A percentile compares a stretch with the other conserved stretches of the same genome.
Evolutionary conservation across 2,797 vertebrate genomes (phyloP).

Genomic region (Phoeniculus purpureus): DNA sequence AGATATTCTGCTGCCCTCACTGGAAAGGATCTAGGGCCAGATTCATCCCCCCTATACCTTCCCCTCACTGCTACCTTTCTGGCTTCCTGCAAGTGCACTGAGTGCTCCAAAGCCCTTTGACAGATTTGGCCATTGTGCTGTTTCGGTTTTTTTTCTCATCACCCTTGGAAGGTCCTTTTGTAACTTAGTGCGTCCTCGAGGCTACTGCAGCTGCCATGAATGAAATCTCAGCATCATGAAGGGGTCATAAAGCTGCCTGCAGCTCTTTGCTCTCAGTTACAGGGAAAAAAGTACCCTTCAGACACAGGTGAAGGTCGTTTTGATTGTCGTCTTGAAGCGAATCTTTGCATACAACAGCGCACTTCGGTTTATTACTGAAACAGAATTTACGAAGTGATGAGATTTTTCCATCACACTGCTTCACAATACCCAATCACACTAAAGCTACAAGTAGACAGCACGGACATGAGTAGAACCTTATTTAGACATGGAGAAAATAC

Average conservation of each 20-base stretch:
- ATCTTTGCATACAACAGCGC: background rate
- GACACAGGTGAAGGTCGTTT: background rate
- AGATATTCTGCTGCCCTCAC: background rate
- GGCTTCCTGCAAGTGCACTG: background rate
- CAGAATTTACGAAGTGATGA: background rate
- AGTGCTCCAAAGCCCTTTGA: background rate
- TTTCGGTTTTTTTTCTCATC: background rate
- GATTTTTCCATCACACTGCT: background rate
- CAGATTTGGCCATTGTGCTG: background rate
- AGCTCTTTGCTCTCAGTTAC: background rate
- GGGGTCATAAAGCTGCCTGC: background rate
- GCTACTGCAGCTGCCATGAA: background rate
- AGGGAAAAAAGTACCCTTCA: background rate
- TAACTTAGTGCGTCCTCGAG: background rate
- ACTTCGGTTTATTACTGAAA: background rate
- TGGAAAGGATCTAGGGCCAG: background rate
- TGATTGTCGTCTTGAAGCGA: slow-evolving; percentile 1
- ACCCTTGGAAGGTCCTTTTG: background rate
- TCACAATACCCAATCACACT: background rate
- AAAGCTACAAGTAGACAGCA: background rate
- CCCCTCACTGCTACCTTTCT: background rate
- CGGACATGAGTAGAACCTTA: background rate
- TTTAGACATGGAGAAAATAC: background rate
- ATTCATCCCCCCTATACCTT: background rate
- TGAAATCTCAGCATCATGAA: background rate